phyloP scores from a whole-genome alignment of 2,888 invertebrate species.

The Zhuqinia jingwanae region DNA sequence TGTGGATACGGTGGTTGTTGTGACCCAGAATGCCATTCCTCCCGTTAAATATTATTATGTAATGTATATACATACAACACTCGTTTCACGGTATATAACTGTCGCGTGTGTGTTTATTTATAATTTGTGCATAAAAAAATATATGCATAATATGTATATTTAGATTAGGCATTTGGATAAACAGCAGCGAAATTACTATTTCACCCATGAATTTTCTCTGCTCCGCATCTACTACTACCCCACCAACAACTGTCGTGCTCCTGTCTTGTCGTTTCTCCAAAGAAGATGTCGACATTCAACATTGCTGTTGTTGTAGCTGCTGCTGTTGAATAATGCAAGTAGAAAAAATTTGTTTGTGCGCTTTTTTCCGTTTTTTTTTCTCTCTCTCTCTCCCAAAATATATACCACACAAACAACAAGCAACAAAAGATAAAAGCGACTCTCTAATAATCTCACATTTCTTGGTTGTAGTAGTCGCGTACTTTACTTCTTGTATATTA shows the following conservation, averaged over 20 bases:
- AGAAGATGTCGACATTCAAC: background rate
- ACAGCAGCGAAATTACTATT: slow-evolving; percentile 48
- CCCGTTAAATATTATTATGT: slow-evolving; percentile 19
- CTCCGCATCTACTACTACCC: slow-evolving; percentile 14
- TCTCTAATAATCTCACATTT: background rate
- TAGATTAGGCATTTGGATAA: background rate
- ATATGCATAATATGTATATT: background rate
- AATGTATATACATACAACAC: background rate
- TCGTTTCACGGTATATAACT: background rate
- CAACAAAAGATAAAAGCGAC: background rate
- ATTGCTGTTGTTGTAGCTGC: slow-evolving; percentile 10
- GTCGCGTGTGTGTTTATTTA: too few relatives aligned
- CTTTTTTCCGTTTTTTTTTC: background rate
- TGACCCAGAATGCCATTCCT: slow-evolving; percentile 66
- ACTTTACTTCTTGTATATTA: too few relatives aligned
- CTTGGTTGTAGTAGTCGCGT: too few relatives aligned
- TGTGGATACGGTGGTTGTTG: too few relatives aligned
- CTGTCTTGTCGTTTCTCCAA: slow-evolving; percentile 50
- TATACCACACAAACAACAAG: too few relatives aligned
- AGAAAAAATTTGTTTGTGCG: slow-evolving; percentile 21
- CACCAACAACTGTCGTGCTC: slow-evolving; percentile 58
- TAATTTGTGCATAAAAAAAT: background rate
- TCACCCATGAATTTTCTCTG: slow-evolving; percentile 58
- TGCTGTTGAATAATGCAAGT: slow-evolving; percentile 55
- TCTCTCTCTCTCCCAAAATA: background rate